These are phyloP conservation scores for Ispidina lecontei DNA, from an alignment of 2,797 vertebrate species.

Conservation along the genomic window DNA sequence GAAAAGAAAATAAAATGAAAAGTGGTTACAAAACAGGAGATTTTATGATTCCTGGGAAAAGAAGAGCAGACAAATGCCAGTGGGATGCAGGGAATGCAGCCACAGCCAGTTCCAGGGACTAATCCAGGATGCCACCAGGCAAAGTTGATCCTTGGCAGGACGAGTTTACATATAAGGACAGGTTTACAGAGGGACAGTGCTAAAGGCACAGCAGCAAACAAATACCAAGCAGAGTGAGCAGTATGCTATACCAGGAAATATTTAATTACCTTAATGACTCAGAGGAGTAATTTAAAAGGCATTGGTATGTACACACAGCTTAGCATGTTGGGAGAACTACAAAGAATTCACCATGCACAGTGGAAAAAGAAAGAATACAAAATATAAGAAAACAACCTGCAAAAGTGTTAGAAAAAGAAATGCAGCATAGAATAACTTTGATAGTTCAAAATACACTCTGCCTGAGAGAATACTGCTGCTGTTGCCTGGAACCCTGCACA, in stretches of 20 bases:
- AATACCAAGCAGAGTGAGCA: not conserved
- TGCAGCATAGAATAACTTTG: not conserved
- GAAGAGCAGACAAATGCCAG: not conserved
- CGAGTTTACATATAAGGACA: not conserved
- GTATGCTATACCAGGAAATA: not conserved
- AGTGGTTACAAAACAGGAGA: not conserved
- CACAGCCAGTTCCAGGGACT: not conserved
- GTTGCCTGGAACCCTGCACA: not conserved
- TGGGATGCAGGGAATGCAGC: not conserved
- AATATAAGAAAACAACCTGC: not conserved
- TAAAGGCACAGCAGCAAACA: not conserved
- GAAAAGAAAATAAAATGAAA: not conserved
- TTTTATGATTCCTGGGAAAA: not conserved
- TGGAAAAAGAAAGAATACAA: not conserved
- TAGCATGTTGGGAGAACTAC: not conserved
- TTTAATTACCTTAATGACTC: not conserved
- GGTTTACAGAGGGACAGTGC: not conserved
- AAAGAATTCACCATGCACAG: not conserved
- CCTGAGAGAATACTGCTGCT: not conserved
- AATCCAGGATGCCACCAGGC: not conserved
- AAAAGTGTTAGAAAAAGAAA: not conserved
- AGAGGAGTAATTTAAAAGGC: not conserved
- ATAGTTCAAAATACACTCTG: not conserved
- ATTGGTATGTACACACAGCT: not conserved
- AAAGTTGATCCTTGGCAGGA: not conserved